Base-by-base conservation (phyloP, 1,140 invertebrate species). In the Macrocentrus cingulum region DNA sequence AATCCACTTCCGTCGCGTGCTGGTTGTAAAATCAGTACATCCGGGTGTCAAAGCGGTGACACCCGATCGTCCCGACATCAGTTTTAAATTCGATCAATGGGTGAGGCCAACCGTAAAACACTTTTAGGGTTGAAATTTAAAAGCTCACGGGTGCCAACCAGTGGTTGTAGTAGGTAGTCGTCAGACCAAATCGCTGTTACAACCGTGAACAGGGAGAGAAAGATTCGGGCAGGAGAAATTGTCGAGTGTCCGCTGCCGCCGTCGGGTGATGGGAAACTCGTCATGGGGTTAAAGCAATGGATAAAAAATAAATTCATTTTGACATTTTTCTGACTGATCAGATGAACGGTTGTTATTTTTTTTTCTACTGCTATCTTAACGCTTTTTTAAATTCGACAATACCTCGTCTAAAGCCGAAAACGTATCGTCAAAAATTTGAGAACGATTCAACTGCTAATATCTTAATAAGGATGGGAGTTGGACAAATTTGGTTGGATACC, bases 31-130 rank as follows among this genome's bases (percentile, higher is more conserved):
- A 79, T 78, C 76, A 74, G 75, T 68, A 77, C 69, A 75, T 80
- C 76, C 77, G 77, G 76, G 68, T 80, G 77, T 79, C 76, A 77
- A 77, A 76, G 75, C 70, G 70, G 67, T 71, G 71, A 76, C 75
- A 77, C 60, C 63, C 68, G 68, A 54, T 58, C 56, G 56, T 50
- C 46, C 54, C 63, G 66, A 64, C 71, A 70, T 76, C 66, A 68
- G 59, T 80, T 80, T 78, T 72, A 74, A 78, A 78, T 80, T 77
- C 74, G 73, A 80, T 80, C 76, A 80, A 80, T 80, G 76, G 77
- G 66, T 75, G 71, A 77, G 63, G 66, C 72, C 68, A 69, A 72
- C 70, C 76, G 75, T 80, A 76, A 77, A 80, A 79, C 75, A 75
- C 75, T 80, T 79, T 80, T 77, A 79, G 76, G 76, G 75, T 75